Percentiles rank a stretch among this genome's conserved stretches.
phyloP scores from a whole-genome alignment of 2,113 vertebrate genomes.

The Bagarius yarrelli region DNA sequence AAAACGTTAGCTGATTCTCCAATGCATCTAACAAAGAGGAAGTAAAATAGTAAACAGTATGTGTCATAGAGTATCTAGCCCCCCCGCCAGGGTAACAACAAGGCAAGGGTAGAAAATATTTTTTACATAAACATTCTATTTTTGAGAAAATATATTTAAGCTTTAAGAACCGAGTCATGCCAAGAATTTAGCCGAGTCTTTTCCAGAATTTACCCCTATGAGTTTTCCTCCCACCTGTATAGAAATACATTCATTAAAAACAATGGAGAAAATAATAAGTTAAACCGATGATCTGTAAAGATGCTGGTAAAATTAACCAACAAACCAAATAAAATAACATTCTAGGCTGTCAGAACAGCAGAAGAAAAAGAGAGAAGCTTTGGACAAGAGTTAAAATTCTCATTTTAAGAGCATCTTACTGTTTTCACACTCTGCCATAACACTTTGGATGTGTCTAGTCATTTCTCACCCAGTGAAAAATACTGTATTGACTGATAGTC shows the following conservation, averaged over 20 bases:
- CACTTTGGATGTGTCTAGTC: conserved; percentile 2
- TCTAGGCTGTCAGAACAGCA: background rate
- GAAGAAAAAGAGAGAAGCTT: background rate
- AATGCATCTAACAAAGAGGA: background rate
- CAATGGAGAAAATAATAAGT: background rate
- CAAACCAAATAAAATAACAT: background rate
- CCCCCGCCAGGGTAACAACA: background rate
- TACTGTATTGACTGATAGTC: no score
- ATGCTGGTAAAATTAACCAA: background rate
- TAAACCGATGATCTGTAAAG: background rate
- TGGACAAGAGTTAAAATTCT: no score
- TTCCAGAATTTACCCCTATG: background rate
- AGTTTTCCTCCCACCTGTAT: background rate
- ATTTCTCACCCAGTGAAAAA: background rate
- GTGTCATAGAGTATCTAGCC: background rate
- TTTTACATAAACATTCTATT: background rate
- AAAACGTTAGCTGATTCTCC: background rate
- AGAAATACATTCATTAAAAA: background rate
- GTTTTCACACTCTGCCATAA: background rate
- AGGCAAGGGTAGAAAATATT: background rate
- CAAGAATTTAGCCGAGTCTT: no score
- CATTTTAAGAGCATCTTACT: background rate
- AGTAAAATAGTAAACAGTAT: background rate
- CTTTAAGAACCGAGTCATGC: background rate
- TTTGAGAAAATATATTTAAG: background rate